phyloP scores from a whole-genome alignment of 2,797 vertebrate species.

The Diglossa cyanea region DNA sequence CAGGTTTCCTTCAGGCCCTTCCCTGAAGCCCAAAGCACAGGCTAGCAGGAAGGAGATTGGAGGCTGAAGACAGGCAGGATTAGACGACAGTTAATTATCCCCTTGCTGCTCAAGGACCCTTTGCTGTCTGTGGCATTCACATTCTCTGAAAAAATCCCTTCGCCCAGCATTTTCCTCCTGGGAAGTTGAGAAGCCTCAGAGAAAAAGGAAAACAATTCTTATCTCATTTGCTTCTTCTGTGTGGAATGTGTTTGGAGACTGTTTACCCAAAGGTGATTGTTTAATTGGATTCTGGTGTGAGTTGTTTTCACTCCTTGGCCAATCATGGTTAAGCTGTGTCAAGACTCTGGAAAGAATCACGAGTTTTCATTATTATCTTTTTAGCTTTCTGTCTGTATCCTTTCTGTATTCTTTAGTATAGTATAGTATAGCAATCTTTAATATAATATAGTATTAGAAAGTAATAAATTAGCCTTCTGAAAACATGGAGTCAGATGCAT shows the following conservation, averaged over 20 bases:
- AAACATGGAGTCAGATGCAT: not conserved
- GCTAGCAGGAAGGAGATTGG: not conserved
- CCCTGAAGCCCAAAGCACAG: not conserved
- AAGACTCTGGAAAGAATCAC: not conserved
- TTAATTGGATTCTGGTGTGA: not conserved
- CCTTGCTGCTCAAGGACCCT: not conserved
- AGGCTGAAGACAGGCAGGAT: not conserved
- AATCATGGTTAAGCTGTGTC: rapidly evolving
- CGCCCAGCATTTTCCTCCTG: not conserved
- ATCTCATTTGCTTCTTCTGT: not conserved
- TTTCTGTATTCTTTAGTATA: not conserved
- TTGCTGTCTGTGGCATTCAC: not conserved
- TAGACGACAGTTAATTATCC: not conserved
- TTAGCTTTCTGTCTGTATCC: not conserved
- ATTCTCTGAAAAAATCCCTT: not conserved
- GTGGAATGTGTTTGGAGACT: not conserved
- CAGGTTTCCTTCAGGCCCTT: not conserved
- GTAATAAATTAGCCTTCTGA: not conserved
- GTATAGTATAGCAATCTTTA: not conserved
- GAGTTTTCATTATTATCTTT: not conserved
- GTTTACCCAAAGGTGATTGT: not conserved
- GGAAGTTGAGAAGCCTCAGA: not conserved
- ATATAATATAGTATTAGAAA: not conserved
- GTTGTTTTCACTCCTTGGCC: not conserved
- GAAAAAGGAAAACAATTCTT: not conserved